phyloP scores from a whole-genome alignment of 1,140 invertebrate genomes.

The Sitobion miscanthi region DNA sequence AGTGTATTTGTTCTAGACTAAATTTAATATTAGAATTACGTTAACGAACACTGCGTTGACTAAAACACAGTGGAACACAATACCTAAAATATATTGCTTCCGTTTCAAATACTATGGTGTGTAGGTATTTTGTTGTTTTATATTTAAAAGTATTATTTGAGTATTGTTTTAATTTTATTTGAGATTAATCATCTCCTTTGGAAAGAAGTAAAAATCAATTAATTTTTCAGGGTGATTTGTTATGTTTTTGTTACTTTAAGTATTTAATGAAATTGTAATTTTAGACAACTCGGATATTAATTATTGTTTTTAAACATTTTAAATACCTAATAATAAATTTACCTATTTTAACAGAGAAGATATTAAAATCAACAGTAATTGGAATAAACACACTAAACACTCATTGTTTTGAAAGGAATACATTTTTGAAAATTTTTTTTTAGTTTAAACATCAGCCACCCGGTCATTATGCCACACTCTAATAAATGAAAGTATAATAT shows the following conservation, averaged over 20 bases:
- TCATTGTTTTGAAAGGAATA: neutral
- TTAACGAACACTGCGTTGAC: neutral
- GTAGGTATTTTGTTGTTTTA: neutral
- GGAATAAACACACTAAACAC: neutral
- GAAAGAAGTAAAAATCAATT: neutral
- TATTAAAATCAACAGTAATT: no score
- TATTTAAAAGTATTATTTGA: neutral
- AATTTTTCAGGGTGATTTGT: neutral
- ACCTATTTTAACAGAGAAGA: neutral
- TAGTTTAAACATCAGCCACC: neutral
- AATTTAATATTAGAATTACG: neutral
- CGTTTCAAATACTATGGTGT: neutral
- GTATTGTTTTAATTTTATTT: no score
- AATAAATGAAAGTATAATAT: no score
- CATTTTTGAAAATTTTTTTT: neutral
- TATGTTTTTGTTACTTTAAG: neutral
- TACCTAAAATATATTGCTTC: neutral
- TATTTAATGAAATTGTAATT: neutral
- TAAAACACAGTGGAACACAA: neutral
- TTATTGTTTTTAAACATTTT: neutral
- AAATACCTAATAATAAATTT: neutral
- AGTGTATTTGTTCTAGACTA: neutral
- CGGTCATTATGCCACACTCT: no score
- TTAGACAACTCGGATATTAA: neutral
- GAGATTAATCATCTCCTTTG: neutral